Conservation (phyloP, 2,797 vertebrate species). For the Poeciliopsis turneri region DNA sequence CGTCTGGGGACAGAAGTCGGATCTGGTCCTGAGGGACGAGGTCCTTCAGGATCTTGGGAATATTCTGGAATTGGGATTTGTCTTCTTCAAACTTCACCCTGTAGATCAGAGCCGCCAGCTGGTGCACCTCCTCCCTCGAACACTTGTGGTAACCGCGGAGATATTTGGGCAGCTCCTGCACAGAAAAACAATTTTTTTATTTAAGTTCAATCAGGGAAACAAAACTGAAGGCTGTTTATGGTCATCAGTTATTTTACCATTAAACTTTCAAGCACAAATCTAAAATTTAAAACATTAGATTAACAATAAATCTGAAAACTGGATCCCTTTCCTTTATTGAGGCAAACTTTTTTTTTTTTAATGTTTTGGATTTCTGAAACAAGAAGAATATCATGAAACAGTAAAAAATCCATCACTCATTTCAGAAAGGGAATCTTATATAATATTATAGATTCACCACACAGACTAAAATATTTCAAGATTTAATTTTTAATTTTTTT, state of each 20-base stretch:
- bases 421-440: background rate
- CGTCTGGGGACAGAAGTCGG: conserved; percentile 89
- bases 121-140: conserved; percentile 90
- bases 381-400: background rate
- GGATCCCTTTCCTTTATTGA: too few species aligned
- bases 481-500: background rate
- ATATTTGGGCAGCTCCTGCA: conserved; percentile 95
- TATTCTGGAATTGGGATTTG: conserved; percentile 91
- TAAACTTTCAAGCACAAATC: background rate
- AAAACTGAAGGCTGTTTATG: background rate
- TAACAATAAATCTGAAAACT: too few species aligned
- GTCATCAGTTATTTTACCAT: background rate
- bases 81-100: conserved; percentile 95
- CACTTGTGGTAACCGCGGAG: conserved; percentile 97
- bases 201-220: background rate
- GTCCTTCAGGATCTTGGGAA: conserved; percentile 92
- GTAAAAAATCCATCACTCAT: background rate
- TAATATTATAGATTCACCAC: background rate
- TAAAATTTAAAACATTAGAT: background rate
- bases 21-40: conserved; percentile 93
- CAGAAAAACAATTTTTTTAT: background rate
- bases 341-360: too few species aligned
- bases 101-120: conserved; percentile 93
- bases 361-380: background rate
- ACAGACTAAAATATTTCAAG: background rate